Evolutionary conservation across 1,140 invertebrate species (phyloP), one percentile per base, ranked within the genome.

Genomic region (Lycorma delicatula): DNA sequence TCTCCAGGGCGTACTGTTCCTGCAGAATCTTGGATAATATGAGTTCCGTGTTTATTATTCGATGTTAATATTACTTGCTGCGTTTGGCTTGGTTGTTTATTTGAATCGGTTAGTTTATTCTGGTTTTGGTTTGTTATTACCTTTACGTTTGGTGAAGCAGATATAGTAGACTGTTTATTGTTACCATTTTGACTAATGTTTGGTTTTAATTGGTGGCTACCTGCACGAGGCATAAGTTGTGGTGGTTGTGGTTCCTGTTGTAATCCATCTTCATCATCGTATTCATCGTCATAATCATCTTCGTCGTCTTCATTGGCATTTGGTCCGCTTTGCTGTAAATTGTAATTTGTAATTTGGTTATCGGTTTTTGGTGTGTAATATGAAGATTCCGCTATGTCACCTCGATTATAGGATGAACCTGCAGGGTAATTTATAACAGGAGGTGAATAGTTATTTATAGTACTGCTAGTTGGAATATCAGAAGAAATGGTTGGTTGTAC

Each of bases 261-360:
- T 52, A 74, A 67, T 62, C 73, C 74, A n/a, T 74, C 61, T 63
- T 77, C 74, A 29, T 82, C 77, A 6, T 75, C 76, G 58, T 81
- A 77, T 36, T 80, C 78, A 50, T 75, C 67, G 44, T 74, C 72
- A 50, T 75, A 67, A 38, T 75, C 72, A 22, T 75, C 72, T 27
- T 75, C 69, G 67, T 77, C 67, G 60, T 67, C 75, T 36, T 74
- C 69, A 27, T 74, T 71, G 34, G 71, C 72, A 6, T 77, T 73
- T 1, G 16, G 26, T 50, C 18, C 2, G 29, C 4, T 52, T 12
- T 52, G 23, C 29, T 28, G 27, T 44, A 18, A 44, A 6, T n/a
- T 9, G 12, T 44, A 12, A 44, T 44, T 44, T 6, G 20, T 18
- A n/a, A 6, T 44, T 34, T 7, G 47, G 22, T 4, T 20, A 4